These are phyloP conservation scores for Gasteruption jaculator DNA, from an alignment of 2,888 invertebrate species.

Conservation along the genomic window DNA sequence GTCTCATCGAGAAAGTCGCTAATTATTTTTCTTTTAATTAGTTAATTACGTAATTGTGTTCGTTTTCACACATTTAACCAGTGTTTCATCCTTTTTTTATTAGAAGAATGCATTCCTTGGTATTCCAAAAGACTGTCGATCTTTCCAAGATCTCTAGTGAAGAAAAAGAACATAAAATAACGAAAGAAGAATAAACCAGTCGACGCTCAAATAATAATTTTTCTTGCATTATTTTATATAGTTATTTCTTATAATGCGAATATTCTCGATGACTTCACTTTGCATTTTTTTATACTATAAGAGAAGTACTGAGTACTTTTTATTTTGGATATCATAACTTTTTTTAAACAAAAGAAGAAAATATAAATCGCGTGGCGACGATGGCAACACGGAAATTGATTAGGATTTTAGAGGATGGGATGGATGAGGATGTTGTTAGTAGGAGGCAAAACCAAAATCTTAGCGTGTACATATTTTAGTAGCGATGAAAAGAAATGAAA, in stretches of 20 bases:
- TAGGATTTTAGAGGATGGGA: too few species aligned
- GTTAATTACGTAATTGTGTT: too few species aligned
- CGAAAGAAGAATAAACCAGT: constrained; percentile 14
- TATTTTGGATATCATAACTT: too few species aligned
- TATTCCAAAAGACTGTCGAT: constrained; percentile 15
- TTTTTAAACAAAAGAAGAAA: too few species aligned
- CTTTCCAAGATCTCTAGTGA: constrained; percentile 13
- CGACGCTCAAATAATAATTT: background rate
- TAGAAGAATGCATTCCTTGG: constrained; percentile 13
- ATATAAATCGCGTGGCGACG: too few species aligned
- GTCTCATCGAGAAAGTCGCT: constrained; percentile 28
- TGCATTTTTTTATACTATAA: background rate
- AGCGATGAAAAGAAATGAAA: constrained; percentile 16
- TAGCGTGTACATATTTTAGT: constrained; percentile 35
- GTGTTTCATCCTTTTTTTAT: constrained; percentile 12
- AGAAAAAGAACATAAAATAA: constrained; percentile 8
- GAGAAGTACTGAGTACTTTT: too few species aligned
- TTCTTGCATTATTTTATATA: background rate
- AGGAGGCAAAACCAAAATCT: constrained; percentile 31
- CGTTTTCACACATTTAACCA: too few species aligned
- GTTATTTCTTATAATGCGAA: constrained; percentile 5
- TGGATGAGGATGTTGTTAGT: too few species aligned
- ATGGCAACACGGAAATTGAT: too few species aligned
- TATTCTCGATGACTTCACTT: constrained; percentile 1
- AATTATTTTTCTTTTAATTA: too few species aligned